These are phyloP conservation scores for Lucilia sericata DNA, from an alignment of 1,140 invertebrate genomes.

Conservation along the genomic window DNA sequence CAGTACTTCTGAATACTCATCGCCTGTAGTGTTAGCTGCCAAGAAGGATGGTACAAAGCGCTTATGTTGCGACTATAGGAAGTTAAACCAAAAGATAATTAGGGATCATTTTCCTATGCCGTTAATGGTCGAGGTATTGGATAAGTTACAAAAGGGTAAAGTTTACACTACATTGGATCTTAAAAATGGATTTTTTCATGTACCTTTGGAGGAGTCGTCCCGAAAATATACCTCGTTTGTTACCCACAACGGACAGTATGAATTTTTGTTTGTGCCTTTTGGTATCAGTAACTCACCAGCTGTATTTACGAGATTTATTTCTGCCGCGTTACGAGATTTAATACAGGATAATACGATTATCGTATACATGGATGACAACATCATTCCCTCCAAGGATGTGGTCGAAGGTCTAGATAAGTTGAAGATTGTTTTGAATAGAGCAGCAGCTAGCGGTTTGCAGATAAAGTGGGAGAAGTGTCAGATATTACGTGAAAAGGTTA, in stretches of 20 bases:
- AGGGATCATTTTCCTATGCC: conserved; percentile 51
- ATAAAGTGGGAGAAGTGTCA: conserved; percentile 45
- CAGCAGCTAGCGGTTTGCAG: neutral
- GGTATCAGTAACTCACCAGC: conserved; percentile 67
- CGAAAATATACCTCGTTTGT: conserved; percentile 62
- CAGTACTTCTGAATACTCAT: no score
- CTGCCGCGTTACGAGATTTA: neutral
- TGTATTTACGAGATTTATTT: conserved; percentile 28
- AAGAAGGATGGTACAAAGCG: no score
- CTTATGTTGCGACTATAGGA: no score
- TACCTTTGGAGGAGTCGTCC: conserved; percentile 9
- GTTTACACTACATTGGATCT: conserved; percentile 56
- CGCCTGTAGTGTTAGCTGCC: no score
- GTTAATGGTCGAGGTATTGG: conserved; percentile 46
- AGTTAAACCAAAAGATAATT: neutral
- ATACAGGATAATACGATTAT: conserved; percentile 1
- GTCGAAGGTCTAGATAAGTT: neutral
- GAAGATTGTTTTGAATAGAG: neutral
- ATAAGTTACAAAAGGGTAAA: conserved; percentile 48
- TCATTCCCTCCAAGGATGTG: neutral
- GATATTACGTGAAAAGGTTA: conserved; percentile 47
- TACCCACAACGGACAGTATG: conserved; percentile 60
- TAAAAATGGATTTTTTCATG: conserved; percentile 51
- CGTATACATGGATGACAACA: neutral
- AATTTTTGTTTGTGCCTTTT: conserved; percentile 67